Base-by-base conservation (phyloP, 2,888 invertebrate species). In the Spodoptera exigua region DNA sequence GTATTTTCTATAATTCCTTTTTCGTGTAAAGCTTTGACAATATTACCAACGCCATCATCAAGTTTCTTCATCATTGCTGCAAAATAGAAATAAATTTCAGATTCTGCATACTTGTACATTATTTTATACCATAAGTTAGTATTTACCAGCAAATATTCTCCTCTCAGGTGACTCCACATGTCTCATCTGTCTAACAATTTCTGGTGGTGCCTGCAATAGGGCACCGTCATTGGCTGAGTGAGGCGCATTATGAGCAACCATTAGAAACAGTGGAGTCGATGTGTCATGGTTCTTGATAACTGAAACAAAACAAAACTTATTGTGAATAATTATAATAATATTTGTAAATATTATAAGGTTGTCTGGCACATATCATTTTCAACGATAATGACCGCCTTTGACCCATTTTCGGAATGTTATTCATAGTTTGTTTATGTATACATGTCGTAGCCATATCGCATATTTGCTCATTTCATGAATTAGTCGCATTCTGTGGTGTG, bases 31-130 rank as follows among this genome's bases (percentile, higher is more conserved):
- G 97, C 96, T 47, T 95, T 84, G 0, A 98, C 94, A 12, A 99
- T 95, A 36, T 95, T 95, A 0, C 98, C 98, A 0, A 99, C 95
- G 37, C 98, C 97, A 60, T 97, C 96, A 84, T 99, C 99, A 78
- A 99, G 90, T 74, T 96, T 96, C 17, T 97, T 96, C 1, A 98
- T 95, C 96, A 98, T 97, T 10, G 97, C 98, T 97, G 85, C 58
- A 94, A 95, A 47, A 7, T 60, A 11, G 48, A 21, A 35, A 0
- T 3, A 9, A 32, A 41, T 9, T 0, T 16, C 9, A 13, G 17
- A 2, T 37, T 14, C 17, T 18, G 21, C 2, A 5, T 41, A 3
- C 2, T 3, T n/a, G 3, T 11, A n/a, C 12, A 14, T n/a, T 21
- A 7, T 18, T 27, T n/a, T 9, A 21, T 21, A 13, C 12, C 1